Evolutionary conservation across 2,888 invertebrate species (phyloP).

Genomic region (Drosophila subquinaria): DNA sequence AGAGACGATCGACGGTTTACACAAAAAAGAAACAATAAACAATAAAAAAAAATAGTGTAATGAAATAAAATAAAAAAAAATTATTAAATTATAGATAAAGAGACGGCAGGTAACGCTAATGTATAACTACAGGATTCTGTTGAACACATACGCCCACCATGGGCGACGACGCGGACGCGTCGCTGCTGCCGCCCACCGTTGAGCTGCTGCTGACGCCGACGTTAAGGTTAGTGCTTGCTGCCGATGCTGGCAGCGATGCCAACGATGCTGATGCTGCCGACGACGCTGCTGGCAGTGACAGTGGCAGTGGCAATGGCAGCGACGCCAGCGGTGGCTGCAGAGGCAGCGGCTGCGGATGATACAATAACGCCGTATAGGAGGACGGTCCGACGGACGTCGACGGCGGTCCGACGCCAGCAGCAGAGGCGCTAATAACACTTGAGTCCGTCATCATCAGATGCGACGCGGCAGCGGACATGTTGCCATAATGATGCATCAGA

Average conservation of each 20-base stretch:
- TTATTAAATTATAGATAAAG: conserved; percentile 38
- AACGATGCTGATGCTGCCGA: conserved; percentile 51
- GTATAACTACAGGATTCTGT: conserved; percentile 97
- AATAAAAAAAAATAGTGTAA: conserved; percentile 21
- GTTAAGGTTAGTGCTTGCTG: conserved; percentile 41
- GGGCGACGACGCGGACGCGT: conserved; percentile 89
- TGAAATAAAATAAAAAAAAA: conserved; percentile 31
- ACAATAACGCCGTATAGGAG: conserved; percentile 70
- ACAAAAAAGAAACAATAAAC: conserved; percentile 11
- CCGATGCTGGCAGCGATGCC: conserved; percentile 49
- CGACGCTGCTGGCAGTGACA: conserved; percentile 54
- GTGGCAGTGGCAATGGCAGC: conserved; percentile 51
- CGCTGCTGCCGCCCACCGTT: conserved; percentile 69
- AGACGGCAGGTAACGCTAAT: conserved; percentile 84
- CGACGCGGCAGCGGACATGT: conserved; percentile 81
- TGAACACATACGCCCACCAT: conserved; percentile 96
- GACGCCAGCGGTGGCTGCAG: conserved; percentile 20
- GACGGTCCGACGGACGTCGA: conserved; percentile 58
- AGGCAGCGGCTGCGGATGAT: conserved; percentile 66
- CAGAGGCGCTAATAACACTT: conserved; percentile 83
- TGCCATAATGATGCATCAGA: conserved; percentile 77
- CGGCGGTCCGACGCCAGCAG: conserved; percentile 77
- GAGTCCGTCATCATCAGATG: conserved; percentile 85
- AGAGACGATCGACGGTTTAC: conserved; percentile 31
- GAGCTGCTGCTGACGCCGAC: conserved; percentile 56